These are phyloP conservation scores for Amyelois transitella DNA, from an alignment of 1,140 invertebrate species.

Conservation along the genomic window DNA sequence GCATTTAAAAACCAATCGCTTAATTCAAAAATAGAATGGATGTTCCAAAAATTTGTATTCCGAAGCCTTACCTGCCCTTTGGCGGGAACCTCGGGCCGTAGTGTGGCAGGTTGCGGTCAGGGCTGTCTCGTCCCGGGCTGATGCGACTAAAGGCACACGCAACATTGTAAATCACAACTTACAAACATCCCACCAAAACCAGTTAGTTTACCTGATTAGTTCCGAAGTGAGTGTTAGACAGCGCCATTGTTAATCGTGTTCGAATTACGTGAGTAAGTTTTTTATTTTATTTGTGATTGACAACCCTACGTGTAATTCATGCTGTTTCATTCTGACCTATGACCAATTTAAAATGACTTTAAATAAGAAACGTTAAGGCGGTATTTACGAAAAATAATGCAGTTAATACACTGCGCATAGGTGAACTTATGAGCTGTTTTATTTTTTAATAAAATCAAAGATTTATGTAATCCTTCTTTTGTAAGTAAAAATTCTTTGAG, in stretches of 20 bases:
- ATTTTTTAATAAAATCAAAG: no score
- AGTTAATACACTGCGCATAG: no score
- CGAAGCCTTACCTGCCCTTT: conserved; percentile 78
- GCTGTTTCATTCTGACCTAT: neutral
- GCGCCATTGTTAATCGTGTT: neutral
- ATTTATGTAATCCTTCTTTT: no score
- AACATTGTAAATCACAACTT: conserved; percentile 38
- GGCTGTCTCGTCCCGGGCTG: conserved; percentile 88
- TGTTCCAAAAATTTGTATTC: neutral
- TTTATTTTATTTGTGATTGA: neutral
- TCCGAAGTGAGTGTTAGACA: neutral
- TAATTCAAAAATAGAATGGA: no score
- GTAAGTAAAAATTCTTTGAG: no score
- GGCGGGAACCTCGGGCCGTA: conserved; percentile 90
- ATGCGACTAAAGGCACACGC: conserved; percentile 82
- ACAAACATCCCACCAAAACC: conserved; percentile 8
- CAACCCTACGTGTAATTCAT: neutral
- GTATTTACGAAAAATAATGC: no score
- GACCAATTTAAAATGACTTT: neutral
- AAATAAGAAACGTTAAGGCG: no score
- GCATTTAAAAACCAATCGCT: no score
- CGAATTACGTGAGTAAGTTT: neutral
- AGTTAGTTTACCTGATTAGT: conserved; percentile 9
- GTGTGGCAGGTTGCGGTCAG: conserved; percentile 87
- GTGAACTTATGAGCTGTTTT: no score